Conservation (phyloP, 2,797 vertebrate genomes). For the Tadarida brasiliensis region DNA sequence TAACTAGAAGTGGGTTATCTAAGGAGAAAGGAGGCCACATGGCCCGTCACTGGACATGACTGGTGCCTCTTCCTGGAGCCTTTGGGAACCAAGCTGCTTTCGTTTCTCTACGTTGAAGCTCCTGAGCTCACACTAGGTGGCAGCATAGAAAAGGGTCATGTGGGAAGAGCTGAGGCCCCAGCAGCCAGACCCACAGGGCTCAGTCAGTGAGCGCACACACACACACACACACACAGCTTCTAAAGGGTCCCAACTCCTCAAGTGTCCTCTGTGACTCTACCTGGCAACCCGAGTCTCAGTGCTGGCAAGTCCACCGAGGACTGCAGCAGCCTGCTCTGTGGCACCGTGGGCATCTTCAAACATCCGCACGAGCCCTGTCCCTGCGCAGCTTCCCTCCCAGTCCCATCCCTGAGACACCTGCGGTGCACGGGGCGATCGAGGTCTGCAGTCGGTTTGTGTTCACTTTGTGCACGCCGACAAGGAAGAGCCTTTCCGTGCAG, state of each 20-base stretch:
- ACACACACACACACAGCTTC: neutral
- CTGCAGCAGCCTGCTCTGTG: neutral
- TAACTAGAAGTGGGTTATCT: neutral
- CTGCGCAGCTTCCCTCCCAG: neutral
- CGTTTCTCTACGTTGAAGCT: neutral
- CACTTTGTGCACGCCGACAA: neutral
- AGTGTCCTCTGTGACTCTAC: slow-evolving; percentile 9
- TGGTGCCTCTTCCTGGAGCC: neutral
- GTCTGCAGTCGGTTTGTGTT: neutral
- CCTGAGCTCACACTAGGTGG: slow-evolving; percentile 84
- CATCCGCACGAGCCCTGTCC: slow-evolving; percentile 11
- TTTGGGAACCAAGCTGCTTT: neutral
- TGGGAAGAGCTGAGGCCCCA: neutral
- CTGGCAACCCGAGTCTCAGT: slow-evolving; percentile 1
- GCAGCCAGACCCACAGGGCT: neutral
- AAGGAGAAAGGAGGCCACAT: neutral
- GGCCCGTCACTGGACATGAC: accelerated
- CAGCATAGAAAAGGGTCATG: slow-evolving; percentile 82
- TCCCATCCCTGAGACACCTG: neutral
- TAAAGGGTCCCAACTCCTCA: neutral
- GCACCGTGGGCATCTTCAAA: neutral
- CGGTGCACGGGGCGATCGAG: neutral
- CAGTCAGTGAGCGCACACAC: neutral
- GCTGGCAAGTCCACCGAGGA: neutral
- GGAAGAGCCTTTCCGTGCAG: neutral